Conservation (phyloP, 1,140 invertebrate species). For the Acyrthosiphon pisum region DNA sequence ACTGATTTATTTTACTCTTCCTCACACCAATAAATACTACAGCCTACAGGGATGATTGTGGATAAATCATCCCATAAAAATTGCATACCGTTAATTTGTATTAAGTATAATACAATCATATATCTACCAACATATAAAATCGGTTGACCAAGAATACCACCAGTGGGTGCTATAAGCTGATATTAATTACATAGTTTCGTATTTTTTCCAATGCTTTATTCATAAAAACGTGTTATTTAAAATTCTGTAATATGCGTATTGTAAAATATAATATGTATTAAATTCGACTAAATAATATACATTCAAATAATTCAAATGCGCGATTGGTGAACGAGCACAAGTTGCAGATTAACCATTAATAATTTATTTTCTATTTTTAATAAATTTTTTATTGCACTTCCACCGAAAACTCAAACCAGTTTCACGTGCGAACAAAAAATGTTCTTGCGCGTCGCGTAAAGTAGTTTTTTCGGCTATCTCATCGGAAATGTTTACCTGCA, state of each 20-base stretch:
- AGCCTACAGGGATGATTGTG: neutral
- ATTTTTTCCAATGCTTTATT: neutral
- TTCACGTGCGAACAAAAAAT: neutral
- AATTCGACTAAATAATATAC: neutral
- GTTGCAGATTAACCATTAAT: neutral
- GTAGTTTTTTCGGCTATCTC: slow-evolving; percentile 36
- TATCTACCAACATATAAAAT: neutral
- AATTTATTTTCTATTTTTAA: slow-evolving; percentile 33
- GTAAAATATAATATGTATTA: neutral
- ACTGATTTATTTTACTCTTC: neutral
- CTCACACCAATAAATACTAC: neutral
- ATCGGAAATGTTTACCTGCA: slow-evolving; percentile 25
- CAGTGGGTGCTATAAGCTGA: neutral
- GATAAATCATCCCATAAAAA: neutral
- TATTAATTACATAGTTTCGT: neutral
- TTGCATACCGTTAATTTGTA: neutral
- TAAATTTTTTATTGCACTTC: slow-evolving; percentile 31
- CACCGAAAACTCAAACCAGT: slow-evolving; percentile 12
- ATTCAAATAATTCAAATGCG: neutral
- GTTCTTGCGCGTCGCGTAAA: neutral
- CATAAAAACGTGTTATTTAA: neutral
- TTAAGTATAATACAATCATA: neutral
- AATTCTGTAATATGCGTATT: neutral
- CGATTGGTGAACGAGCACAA: neutral
- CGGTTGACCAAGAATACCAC: neutral